These are phyloP conservation scores for Orius laevigatus DNA, from an alignment of 1,140 invertebrate genomes.

Conservation along the genomic window DNA sequence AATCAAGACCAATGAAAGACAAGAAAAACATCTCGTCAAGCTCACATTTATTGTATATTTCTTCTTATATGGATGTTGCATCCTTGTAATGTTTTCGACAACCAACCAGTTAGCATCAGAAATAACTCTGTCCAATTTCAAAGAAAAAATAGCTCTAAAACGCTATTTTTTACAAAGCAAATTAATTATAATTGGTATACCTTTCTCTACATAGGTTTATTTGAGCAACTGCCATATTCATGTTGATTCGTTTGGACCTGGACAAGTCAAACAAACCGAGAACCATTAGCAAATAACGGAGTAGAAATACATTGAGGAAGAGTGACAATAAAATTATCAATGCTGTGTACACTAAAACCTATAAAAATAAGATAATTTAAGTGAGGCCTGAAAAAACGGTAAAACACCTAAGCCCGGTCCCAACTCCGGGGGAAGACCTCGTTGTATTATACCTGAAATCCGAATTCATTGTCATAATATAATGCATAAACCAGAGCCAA, in stretches of 20 bases:
- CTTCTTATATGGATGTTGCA: not conserved
- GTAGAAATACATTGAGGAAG: conserved; percentile 2
- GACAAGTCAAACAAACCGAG: conserved; percentile 6
- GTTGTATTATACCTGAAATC: too few species aligned
- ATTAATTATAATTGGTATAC: not conserved
- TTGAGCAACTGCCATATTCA: conserved; percentile 5
- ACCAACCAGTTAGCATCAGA: conserved; percentile 6
- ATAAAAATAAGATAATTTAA: too few species aligned
- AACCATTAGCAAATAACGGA: not conserved
- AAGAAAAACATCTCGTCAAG: too few species aligned
- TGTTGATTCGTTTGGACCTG: not conserved
- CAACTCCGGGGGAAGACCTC: too few species aligned
- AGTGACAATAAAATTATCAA: not conserved
- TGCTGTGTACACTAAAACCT: too few species aligned
- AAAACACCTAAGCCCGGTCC: too few species aligned
- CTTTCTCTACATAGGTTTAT: conserved; percentile 3
- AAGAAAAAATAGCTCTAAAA: not conserved
- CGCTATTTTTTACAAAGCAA: too few species aligned
- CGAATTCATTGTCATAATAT: too few species aligned
- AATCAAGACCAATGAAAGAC: not conserved
- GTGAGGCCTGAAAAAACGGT: too few species aligned
- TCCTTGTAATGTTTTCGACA: conserved; percentile 1
- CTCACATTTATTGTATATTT: too few species aligned
- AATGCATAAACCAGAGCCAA: too few species aligned
- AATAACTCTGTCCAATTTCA: conserved; percentile 8